Conservation (phyloP, 23 tunicate genomes). For the Halocynthia aurantium region DNA sequence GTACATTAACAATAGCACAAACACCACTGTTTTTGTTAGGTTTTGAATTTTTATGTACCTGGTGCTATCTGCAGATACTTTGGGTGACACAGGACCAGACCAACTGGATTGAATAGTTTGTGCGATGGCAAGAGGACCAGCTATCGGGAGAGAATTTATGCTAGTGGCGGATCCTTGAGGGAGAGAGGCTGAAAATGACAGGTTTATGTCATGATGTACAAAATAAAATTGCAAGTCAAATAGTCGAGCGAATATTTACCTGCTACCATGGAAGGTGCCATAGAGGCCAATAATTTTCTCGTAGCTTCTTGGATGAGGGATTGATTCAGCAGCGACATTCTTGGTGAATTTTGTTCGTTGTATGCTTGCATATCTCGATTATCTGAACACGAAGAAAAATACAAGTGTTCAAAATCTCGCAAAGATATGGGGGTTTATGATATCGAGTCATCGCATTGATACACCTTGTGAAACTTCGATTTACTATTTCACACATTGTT, state of each 20-base stretch:
- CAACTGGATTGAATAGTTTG: no score
- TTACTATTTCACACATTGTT: no score
- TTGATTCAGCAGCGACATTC: slow-evolving; percentile 9
- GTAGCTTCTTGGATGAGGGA: slow-evolving; percentile 46
- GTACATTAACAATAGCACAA: no score
- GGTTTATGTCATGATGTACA: background rate
- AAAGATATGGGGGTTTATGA: no score
- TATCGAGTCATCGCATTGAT: no score
- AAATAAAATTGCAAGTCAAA: no score
- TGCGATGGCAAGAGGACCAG: background rate
- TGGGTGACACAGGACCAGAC: slow-evolving; percentile 7
- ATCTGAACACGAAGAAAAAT: background rate
- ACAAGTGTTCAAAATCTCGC: no score
- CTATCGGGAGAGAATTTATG: background rate
- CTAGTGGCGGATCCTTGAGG: slow-evolving; percentile 8
- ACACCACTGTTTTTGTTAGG: no score
- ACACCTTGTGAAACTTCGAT: no score
- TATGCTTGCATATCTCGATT: background rate
- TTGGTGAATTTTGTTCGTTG: background rate
- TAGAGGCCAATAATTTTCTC: slow-evolving; percentile 41
- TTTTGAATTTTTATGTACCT: no score
- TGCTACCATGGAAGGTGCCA: slow-evolving; percentile 35
- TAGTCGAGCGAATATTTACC: slow-evolving; percentile 11
- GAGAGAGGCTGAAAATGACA: background rate
- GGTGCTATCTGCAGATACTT: background rate